Conservation (phyloP, 2,113 vertebrate genomes). For the Tyto alba region DNA sequence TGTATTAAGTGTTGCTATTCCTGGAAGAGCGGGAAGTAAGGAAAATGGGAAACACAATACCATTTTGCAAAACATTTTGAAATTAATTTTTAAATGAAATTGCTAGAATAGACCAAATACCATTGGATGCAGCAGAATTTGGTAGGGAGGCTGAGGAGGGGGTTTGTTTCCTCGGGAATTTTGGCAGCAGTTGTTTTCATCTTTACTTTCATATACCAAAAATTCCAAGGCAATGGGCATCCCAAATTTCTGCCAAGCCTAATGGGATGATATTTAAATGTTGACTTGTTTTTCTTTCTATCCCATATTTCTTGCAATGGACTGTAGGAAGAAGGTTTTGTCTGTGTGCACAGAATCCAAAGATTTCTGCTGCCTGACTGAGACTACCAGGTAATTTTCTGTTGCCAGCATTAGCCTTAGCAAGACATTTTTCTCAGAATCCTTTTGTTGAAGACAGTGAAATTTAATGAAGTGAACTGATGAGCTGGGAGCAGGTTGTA, state of each 20-base stretch:
- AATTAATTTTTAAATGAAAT: background rate
- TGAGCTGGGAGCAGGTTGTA: background rate
- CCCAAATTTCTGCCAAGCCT: background rate
- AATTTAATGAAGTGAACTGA: background rate
- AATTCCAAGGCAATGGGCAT: background rate
- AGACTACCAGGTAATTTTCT: background rate
- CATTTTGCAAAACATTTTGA: background rate
- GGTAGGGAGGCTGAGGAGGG: background rate
- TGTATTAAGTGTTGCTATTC: background rate
- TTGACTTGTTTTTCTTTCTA: background rate
- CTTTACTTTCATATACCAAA: background rate
- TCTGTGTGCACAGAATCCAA: background rate
- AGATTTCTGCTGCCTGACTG: background rate
- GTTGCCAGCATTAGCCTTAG: background rate
- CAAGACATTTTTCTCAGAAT: background rate
- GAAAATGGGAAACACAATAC: background rate
- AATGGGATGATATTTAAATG: background rate
- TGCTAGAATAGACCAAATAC: background rate
- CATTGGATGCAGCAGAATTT: background rate
- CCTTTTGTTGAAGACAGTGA: background rate
- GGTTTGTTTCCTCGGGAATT: background rate
- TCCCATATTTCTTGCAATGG: background rate
- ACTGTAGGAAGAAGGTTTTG: background rate
- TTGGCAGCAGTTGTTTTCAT: background rate
- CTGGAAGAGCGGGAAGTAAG: background rate